Evolutionary conservation across 2,797 vertebrate genomes (phyloP).

Genomic region (Phrynocephalus forsythii): DNA sequence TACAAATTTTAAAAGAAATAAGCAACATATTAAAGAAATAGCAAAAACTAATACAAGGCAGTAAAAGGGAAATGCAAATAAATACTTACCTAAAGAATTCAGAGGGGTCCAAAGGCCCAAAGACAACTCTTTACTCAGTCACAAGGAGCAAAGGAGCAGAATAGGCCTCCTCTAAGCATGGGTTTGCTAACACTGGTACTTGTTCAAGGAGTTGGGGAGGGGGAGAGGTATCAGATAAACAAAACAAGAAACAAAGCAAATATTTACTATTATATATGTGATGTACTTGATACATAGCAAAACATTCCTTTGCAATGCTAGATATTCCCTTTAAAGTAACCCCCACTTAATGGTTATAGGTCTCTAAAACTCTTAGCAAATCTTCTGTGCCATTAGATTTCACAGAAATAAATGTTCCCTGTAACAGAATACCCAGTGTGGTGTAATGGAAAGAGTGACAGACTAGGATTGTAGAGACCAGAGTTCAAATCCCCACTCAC

Average conservation of each 20-base stretch:
- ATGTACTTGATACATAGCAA: not conserved
- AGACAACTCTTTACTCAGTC: no score
- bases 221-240: not conserved
- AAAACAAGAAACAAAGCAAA: no score
- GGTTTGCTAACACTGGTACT: not conserved
- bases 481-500: no score
- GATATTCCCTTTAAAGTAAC: not conserved
- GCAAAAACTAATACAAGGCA: not conserved
- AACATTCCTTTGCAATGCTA: not conserved
- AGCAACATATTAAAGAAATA: not conserved
- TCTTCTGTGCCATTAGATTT: not conserved
- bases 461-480: no score
- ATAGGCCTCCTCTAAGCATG: not conserved
- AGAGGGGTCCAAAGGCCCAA: not conserved
- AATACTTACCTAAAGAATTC: not conserved
- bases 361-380: not conserved
- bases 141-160: not conserved
- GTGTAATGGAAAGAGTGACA: no score
- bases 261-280: no score
- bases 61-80: not conserved
- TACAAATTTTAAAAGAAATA: not conserved
- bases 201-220: not conserved
- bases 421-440: no score
- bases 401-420: not conserved
- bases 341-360: not conserved